A percentile compares a stretch with the other conserved stretches of the same genome.
phyloP scores from a whole-genome alignment of 2,888 invertebrate genomes.

The Hydrotaea diabolus region DNA sequence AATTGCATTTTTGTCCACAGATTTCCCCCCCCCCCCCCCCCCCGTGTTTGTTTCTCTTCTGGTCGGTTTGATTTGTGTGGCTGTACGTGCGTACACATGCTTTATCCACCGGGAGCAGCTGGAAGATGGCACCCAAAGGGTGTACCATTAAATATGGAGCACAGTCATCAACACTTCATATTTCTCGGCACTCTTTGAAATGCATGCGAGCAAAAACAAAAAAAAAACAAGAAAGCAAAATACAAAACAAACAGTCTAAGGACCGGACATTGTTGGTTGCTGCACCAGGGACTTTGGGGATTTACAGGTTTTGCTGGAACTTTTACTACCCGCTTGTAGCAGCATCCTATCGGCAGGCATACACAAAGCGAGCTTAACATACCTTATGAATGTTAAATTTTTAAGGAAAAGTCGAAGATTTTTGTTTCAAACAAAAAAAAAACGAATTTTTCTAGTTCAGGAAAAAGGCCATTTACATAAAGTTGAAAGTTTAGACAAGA shows the following conservation, averaged over 20 bases:
- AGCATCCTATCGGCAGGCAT: neutral
- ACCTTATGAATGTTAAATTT: too few species aligned
- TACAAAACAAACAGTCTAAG: neutral
- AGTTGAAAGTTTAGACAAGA: too few species aligned
- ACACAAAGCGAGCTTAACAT: too few species aligned
- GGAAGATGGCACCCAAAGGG: slow-evolving; percentile 17
- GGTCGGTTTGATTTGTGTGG: slow-evolving; percentile 21
- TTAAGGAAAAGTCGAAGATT: too few species aligned
- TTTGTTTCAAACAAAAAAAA: too few species aligned
- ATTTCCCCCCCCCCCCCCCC: too few species aligned
- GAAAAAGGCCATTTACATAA: too few species aligned
- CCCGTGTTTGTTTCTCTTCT: neutral
- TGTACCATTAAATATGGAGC: slow-evolving; percentile 21
- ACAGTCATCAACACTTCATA: slow-evolving; percentile 57
- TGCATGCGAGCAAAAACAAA: neutral
- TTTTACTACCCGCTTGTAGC: neutral
- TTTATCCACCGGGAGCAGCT: neutral
- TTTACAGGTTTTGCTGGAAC: neutral
- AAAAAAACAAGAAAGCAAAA: too few species aligned
- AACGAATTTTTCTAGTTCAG: too few species aligned
- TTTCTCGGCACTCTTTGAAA: slow-evolving; percentile 23
- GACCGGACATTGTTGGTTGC: slow-evolving; percentile 23
- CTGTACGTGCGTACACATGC: neutral
- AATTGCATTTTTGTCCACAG: slow-evolving; percentile 33
- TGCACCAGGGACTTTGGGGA: neutral